These are phyloP conservation scores for Eriocheir sinensis DNA, from an alignment of 1,140 invertebrate species.

Conservation along the genomic window DNA sequence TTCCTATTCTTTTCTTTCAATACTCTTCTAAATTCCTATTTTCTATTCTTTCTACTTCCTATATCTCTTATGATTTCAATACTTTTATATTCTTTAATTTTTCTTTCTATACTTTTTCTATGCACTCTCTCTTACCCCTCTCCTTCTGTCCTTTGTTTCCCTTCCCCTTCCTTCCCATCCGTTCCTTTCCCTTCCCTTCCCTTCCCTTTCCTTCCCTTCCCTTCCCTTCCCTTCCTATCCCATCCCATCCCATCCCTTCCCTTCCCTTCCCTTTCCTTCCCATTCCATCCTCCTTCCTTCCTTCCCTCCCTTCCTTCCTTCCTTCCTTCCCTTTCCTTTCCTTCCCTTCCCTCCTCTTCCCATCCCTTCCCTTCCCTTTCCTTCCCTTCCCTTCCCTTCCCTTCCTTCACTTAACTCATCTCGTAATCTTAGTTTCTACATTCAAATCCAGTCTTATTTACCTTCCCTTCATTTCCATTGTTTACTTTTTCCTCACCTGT, in stretches of 20 bases:
- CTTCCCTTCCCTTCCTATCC: background rate
- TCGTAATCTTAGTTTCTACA: no score
- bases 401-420: no score
- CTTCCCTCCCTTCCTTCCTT: background rate
- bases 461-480: no score
- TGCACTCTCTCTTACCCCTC: no score
- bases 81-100: no score
- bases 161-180: background rate
- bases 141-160: no score
- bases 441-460: no score
- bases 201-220: background rate
- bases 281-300: background rate
- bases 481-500: no score
- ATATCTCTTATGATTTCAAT: no score
- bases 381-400: no score
- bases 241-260: background rate
- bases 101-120: no score
- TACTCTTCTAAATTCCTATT: no score
- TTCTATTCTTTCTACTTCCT: background rate
- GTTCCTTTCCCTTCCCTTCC: background rate
- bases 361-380: background rate
- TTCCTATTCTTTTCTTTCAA: background rate
- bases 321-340: background rate
- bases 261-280: background rate
- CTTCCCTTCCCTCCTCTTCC: background rate